Evolutionary conservation across 2,113 vertebrate species (phyloP), one percentile per base, ranked within the genome.

Genomic region (Arizona elegans): DNA sequence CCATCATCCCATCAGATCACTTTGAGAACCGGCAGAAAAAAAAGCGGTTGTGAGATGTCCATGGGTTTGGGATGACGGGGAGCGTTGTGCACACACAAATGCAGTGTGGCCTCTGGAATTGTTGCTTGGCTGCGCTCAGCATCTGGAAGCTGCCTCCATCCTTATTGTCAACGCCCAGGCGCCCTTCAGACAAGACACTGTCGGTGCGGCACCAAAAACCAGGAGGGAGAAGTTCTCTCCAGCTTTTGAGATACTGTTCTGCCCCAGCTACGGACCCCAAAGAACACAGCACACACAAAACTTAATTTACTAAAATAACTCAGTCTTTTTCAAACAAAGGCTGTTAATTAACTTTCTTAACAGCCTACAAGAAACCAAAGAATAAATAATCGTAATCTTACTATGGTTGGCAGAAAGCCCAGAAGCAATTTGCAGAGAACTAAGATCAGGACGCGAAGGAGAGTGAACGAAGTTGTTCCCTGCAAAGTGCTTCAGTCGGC

Each of bases 151-250:
- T 10, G 33, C 17, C 17, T 19, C 86, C 85, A 47, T 43, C 53
- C 15, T 58, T 6, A 12, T n/a, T 17, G 5, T 52, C 70, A 33
- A n/a, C 2, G 19, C 38, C 54, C 58, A 58, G 53, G 15, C 6
- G 0, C 53, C 11, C 43, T 92, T 70, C n/a, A 47, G 33, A 21
- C 75, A 29, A 52, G 26, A 24, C 29, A 5, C 24, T 5, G 24
- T 8, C 1, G 23, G 21, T 17, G 38, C 26, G 26, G 24, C 33
- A 70, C 93, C 90, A 93, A 93, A 55, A 33, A 75, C 13, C 95
- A 92, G 95, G 93, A 95, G 1, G 2, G 89, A 94, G 95, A 86
- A 47, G 24, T 29, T 21, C 17, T 8, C 65, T 43, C 70, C 65
- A 43, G 43, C n/a, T 91, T 91, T 75, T 65, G 15, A 86, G 75